phyloP scores from a whole-genome alignment of 2,113 vertebrate species.

The Cyprinodon brontotheroides region DNA sequence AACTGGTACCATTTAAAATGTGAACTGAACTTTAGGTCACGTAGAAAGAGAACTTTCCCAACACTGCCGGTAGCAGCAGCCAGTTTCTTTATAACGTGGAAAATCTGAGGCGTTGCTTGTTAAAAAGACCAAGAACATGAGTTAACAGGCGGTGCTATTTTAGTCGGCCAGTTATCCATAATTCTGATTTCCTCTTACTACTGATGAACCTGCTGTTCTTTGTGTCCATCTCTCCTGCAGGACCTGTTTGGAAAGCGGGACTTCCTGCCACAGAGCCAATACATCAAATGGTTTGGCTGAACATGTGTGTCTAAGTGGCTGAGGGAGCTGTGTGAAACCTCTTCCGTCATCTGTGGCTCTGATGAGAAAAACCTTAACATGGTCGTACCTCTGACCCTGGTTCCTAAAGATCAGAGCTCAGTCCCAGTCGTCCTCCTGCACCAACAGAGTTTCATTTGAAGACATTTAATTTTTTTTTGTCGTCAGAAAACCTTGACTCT shows the following conservation, averaged over 20 bases:
- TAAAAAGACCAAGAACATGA: background rate
- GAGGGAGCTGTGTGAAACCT: conserved; percentile 83
- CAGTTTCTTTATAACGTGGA: too few species aligned
- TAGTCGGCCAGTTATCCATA: background rate
- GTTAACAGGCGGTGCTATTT: background rate
- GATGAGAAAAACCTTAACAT: conserved; percentile 89
- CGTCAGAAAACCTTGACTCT: too few species aligned
- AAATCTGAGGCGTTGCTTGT: background rate
- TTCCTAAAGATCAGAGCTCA: background rate
- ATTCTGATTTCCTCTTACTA: background rate
- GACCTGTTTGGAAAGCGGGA: conserved; percentile 84
- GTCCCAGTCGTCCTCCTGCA: background rate
- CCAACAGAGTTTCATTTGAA: background rate
- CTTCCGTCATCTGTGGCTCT: conserved; percentile 85
- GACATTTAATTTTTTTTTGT: background rate
- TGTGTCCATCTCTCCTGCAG: conserved; percentile 61
- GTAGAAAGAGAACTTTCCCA: too few species aligned
- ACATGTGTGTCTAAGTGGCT: conserved; percentile 80
- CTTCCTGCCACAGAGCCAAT: conserved; percentile 78
- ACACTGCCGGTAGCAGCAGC: too few species aligned
- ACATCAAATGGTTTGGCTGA: conserved; percentile 85
- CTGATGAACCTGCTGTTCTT: background rate
- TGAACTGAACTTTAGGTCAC: too few species aligned
- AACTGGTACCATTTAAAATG: too few species aligned
- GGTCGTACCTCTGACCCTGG: conserved; percentile 66